Evolutionary conservation across 2,888 invertebrate species (phyloP).

Genomic region (Rotaria macrura): DNA sequence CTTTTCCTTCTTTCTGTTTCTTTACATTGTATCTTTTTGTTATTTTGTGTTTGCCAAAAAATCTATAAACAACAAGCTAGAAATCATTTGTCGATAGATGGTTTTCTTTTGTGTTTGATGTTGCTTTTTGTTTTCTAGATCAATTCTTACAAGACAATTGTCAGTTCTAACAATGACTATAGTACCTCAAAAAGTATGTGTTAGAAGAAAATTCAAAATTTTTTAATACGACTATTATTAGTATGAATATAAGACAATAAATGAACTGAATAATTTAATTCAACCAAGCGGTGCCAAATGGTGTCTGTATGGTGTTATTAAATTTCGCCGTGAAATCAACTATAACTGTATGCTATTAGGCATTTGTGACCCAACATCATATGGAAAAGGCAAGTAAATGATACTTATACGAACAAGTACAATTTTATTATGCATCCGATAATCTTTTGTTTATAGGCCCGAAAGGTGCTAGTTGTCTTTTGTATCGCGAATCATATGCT

Average conservation of each 20-base stretch:
- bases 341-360: background rate
- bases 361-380: background rate
- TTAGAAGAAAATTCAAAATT: background rate
- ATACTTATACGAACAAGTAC: background rate
- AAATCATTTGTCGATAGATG: background rate
- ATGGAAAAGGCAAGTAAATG: background rate
- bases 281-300: background rate
- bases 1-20: background rate
- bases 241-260: slow-evolving; percentile 1
- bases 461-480: background rate
- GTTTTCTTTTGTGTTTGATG: background rate
- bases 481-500: background rate
- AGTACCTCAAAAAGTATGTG: background rate
- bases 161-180: background rate
- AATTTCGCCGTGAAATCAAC: background rate
- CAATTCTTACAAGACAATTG: background rate
- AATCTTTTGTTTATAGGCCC: background rate
- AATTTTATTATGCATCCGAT: background rate
- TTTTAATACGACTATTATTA: background rate
- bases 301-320: background rate
- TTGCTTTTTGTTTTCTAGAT: background rate
- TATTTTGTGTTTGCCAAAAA: background rate
- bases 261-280: background rate
- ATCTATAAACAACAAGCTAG: background rate
- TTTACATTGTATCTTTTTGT: background rate